phyloP scores from a whole-genome alignment of 2,888 invertebrate genomes.

The Apoda limacodes region DNA sequence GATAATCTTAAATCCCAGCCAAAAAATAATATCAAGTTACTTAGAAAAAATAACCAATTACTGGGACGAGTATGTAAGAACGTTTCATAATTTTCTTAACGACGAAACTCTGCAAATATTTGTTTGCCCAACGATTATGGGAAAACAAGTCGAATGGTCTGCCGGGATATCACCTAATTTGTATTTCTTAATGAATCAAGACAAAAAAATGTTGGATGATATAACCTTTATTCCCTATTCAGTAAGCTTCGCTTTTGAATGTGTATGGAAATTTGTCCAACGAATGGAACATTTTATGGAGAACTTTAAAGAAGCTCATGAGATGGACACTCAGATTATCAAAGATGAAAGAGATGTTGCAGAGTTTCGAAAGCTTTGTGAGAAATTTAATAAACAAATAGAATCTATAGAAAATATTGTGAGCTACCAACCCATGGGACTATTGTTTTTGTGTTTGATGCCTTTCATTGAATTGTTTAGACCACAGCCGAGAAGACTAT shows the following conservation, averaged over 20 bases:
- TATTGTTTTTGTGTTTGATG: constrained; percentile 76
- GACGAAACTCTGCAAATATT: constrained; percentile 79
- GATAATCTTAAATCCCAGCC: constrained; percentile 70
- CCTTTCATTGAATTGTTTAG: constrained; percentile 79
- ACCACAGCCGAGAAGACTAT: constrained; percentile 78
- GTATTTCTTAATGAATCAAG: constrained; percentile 76
- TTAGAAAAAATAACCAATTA: constrained; percentile 71
- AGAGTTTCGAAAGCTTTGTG: constrained; percentile 75
- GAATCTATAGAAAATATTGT: constrained; percentile 75
- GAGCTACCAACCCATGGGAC: constrained; percentile 76
- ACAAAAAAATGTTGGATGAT: constrained; percentile 66
- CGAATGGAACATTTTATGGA: constrained; percentile 75
- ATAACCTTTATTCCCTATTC: constrained; percentile 69
- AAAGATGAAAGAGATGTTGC: constrained; percentile 74
- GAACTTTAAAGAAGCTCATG: constrained; percentile 78
- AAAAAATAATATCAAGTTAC: constrained; percentile 67
- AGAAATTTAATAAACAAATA: constrained; percentile 77
- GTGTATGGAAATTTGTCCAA: constrained; percentile 72
- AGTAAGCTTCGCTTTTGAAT: constrained; percentile 72
- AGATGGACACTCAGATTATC: constrained; percentile 73
- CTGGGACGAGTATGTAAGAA: constrained; percentile 76
- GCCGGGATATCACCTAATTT: constrained; percentile 81
- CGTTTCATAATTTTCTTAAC: constrained; percentile 78
- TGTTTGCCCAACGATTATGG: constrained; percentile 87
- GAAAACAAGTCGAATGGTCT: constrained; percentile 81